Base-by-base conservation (phyloP, 2,113 vertebrate species). In the Forbesichthys papilliferus region DNA sequence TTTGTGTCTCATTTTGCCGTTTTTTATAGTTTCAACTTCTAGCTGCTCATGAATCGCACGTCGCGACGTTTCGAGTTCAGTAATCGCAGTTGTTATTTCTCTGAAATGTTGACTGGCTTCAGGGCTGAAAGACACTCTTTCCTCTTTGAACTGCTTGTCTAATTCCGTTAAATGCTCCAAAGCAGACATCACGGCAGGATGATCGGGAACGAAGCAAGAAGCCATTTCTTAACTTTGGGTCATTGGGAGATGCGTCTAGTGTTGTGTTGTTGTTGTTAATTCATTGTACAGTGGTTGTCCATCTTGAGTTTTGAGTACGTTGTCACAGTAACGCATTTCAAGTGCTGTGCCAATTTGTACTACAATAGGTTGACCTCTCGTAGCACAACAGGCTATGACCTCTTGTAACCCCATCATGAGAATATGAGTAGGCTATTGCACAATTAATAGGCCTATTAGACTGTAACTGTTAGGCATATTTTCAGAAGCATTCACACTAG, bases 11-110 rank as follows among this genome's bases (percentile, higher is more conserved):
- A 95, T 74, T 64, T 88, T 95, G 84, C 92, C 94, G 51, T 85
- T 92, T 79, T 96, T 93, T 77, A 95, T 95, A 11, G 90, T 94
- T 84, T 93, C 93, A 10, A 94, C 93, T 76, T 96, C 93, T 20
- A 95, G 83, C 11, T 79, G 84, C 58, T 96, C 93, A 13, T 89
- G 86, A 1, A 73, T 82, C 0, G 60, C 5, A 12, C 90, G 93
- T 80, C 90, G 79, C 42, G 91, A 88, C 64, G 82, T 83, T 83
- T 95, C 95, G 87, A 93, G 62, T 64, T 93, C 89, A 55, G 89
- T 92, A 80, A 95, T 77, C 42, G 93, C 91, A 42, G 86, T 42
- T 14, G 89, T 73, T 69, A 87, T 74, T 33, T 92, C 88, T 67
- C 71, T 65, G 75, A 97, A 90, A 68, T 90, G 78, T 65, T 75